phyloP scores from a whole-genome alignment of 2,113 vertebrate species.

The Semicossyphus pulcher region DNA sequence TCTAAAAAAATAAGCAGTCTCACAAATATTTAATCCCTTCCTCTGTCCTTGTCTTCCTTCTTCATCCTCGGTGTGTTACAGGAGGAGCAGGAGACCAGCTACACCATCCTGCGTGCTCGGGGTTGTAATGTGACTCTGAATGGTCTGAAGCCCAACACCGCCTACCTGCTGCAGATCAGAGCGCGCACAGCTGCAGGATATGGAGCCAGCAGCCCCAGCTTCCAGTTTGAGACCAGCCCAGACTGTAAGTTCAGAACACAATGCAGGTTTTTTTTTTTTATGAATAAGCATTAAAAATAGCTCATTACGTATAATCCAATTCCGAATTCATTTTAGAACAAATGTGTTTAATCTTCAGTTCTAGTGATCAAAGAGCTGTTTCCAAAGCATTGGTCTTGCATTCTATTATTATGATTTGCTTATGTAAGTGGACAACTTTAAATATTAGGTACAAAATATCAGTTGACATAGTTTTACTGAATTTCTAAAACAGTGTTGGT shows the following conservation, averaged over 20 bases:
- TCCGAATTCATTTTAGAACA: too few relatives aligned
- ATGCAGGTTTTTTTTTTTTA: neutral
- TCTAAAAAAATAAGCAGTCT: neutral
- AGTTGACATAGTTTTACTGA: neutral
- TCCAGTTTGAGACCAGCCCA: conserved; percentile 97
- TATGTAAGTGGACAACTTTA: too few relatives aligned
- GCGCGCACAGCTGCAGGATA: conserved; percentile 97
- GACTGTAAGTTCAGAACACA: conserved; percentile 89
- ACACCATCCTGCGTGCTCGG: conserved; percentile 95
- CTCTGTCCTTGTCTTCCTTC: neutral
- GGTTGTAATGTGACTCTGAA: conserved; percentile 95
- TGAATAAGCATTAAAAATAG: too few relatives aligned
- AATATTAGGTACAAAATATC: too few relatives aligned
- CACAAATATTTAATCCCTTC: neutral
- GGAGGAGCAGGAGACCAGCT: conserved; percentile 99
- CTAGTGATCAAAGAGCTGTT: too few relatives aligned
- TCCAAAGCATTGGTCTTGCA: too few relatives aligned
- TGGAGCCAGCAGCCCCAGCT: conserved; percentile 93
- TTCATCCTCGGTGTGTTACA: conserved; percentile 72
- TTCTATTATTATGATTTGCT: too few relatives aligned
- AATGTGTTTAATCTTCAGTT: too few relatives aligned
- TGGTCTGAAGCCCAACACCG: conserved; percentile 95
- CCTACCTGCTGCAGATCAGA: conserved; percentile 95
- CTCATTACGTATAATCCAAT: too few relatives aligned
- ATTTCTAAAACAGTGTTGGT: neutral